These are phyloP conservation scores for Heteronetta atricapilla DNA, from an alignment of 2,113 vertebrate genomes.

Conservation along the genomic window DNA sequence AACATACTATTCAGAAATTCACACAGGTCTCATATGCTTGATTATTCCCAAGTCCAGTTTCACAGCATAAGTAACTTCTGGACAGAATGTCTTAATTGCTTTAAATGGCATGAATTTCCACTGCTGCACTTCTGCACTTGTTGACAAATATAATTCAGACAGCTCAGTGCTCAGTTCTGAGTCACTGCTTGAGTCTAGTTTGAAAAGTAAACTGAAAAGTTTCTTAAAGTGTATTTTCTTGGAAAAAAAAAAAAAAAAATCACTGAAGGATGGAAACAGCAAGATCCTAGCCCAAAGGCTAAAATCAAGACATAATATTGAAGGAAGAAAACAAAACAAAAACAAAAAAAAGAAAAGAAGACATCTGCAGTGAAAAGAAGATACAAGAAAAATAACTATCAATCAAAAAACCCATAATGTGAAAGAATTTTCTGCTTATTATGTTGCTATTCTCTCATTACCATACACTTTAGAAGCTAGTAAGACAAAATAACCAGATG, in stretches of 20 bases:
- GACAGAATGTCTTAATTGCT: neutral
- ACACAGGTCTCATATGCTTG: neutral
- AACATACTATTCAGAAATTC: neutral
- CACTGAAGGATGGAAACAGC: neutral
- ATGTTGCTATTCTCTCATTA: neutral
- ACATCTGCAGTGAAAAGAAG: neutral
- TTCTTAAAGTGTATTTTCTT: neutral
- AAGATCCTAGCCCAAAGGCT: neutral
- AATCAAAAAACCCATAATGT: neutral
- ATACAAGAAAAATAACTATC: neutral
- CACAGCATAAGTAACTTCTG: neutral
- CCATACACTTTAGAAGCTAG: neutral
- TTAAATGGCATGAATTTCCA: neutral
- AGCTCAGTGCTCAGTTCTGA: neutral
- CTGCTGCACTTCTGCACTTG: neutral
- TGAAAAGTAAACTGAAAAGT: neutral
- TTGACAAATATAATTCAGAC: neutral
- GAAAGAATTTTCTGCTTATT: constrained; percentile 19
- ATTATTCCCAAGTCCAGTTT: neutral
- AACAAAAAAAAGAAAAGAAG: neutral
- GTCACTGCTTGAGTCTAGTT: neutral
- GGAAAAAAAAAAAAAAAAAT: neutral
- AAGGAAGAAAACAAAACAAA: neutral
- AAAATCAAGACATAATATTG: neutral
- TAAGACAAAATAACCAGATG: constrained; percentile 13